These are phyloP conservation scores for Coreoperca whiteheadi DNA, from an alignment of 2,113 vertebrate species.

Conservation along the genomic window DNA sequence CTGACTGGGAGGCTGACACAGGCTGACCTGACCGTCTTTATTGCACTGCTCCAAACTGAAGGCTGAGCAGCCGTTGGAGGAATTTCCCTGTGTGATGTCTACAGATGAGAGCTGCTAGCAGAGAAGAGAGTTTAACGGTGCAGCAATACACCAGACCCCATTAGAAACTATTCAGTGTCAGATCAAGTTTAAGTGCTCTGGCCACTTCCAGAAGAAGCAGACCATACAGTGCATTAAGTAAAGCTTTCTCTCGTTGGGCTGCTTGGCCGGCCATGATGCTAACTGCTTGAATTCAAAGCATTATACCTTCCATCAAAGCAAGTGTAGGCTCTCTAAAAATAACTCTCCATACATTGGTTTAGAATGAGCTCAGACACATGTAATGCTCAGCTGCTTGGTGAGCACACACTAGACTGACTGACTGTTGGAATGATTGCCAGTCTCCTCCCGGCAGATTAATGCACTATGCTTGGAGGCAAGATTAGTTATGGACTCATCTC, in stretches of 20 bases:
- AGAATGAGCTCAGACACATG: constrained; percentile 3
- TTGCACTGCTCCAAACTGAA: constrained; percentile 11
- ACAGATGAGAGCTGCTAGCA: constrained; percentile 20
- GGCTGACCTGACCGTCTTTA: constrained; percentile 21
- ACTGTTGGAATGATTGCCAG: constrained; percentile 21
- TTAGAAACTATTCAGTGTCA: constrained; percentile 59
- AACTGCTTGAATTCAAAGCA: constrained; percentile 8
- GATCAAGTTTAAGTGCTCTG: constrained; percentile 52
- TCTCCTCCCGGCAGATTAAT: constrained; percentile 46
- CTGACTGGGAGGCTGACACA: constrained; percentile 25
- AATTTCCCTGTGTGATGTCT: neutral
- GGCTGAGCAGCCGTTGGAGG: neutral
- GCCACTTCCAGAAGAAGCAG: constrained; percentile 42
- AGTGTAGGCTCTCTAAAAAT: constrained; percentile 18
- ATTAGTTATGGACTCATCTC: constrained; percentile 60
- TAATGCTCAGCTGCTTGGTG: constrained; percentile 7
- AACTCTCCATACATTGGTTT: constrained; percentile 7
- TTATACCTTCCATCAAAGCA: constrained; percentile 35
- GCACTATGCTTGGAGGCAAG: constrained; percentile 51
- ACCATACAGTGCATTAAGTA: constrained; percentile 47
- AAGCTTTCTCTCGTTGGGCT: constrained; percentile 17
- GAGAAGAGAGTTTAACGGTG: constrained; percentile 39
- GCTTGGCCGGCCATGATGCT: neutral
- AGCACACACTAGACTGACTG: constrained; percentile 15
- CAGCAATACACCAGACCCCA: constrained; percentile 37